phyloP scores from a whole-genome alignment of 37 sponge, comb jelly and placozoan species.

The Diacarnus erythraeanus region DNA sequence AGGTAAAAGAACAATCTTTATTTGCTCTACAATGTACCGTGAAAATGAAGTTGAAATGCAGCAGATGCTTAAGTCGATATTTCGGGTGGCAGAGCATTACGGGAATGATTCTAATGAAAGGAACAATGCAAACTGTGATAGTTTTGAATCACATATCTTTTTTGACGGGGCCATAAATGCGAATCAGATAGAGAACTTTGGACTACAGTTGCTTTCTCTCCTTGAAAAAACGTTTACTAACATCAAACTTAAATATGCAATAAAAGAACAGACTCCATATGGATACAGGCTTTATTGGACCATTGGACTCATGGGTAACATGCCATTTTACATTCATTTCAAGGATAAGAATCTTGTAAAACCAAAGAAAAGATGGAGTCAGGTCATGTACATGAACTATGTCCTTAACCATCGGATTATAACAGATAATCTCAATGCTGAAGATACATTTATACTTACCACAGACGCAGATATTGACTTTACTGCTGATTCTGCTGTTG shows the following conservation, averaged over 20 bases:
- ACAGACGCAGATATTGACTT: slow-evolving; percentile 94
- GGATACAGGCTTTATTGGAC: slow-evolving; percentile 68
- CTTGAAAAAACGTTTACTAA: slow-evolving; percentile 63
- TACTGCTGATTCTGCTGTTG: slow-evolving; percentile 69
- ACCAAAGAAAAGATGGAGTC: slow-evolving; percentile 91
- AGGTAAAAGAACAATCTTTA: slow-evolving; percentile 49
- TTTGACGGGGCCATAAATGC: slow-evolving; percentile 79
- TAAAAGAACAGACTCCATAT: slow-evolving; percentile 70
- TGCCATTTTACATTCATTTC: slow-evolving; percentile 77
- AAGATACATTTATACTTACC: slow-evolving; percentile 89
- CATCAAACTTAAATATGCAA: slow-evolving; percentile 24
- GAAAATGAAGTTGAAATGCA: slow-evolving; percentile 73
- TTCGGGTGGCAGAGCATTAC: slow-evolving; percentile 42
- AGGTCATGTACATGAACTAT: slow-evolving; percentile 97
- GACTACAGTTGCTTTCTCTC: slow-evolving; percentile 73
- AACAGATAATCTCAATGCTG: slow-evolving; percentile 10
- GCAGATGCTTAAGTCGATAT: slow-evolving; percentile 78
- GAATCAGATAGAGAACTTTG: slow-evolving; percentile 60
- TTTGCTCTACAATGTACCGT: slow-evolving; percentile 90
- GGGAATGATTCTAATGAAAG: neutral
- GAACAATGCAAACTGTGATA: neutral
- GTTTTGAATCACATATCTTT: slow-evolving; percentile 84
- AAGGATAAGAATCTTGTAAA: slow-evolving; percentile 77
- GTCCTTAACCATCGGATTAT: slow-evolving; percentile 62
- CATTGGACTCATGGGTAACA: slow-evolving; percentile 3